phyloP scores from a whole-genome alignment of 2,113 vertebrate species.

The Nothocercus julius region DNA sequence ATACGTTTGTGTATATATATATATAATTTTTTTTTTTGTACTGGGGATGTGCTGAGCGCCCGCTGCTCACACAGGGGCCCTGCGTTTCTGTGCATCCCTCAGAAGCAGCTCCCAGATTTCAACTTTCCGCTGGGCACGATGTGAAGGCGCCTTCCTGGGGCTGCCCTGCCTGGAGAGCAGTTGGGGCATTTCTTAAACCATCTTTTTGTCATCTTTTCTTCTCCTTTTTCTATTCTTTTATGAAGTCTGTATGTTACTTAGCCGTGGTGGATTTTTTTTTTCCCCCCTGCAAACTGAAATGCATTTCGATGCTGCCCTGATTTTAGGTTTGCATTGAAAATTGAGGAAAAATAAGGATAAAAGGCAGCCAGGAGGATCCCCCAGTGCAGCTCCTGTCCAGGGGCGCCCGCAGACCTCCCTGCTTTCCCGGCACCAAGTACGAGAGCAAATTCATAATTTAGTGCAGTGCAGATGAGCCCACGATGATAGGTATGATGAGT shows the following conservation, averaged over 20 bases:
- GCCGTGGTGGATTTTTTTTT: conserved; percentile 18
- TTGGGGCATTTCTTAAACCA: conserved; percentile 56
- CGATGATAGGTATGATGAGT: conserved; percentile 14
- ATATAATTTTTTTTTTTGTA: too few relatives aligned
- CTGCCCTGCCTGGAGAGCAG: conserved; percentile 54
- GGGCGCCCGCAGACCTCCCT: conserved; percentile 28
- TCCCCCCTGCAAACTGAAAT: background rate
- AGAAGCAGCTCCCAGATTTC: conserved; percentile 39
- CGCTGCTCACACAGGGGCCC: too few relatives aligned
- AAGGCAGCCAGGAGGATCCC: conserved; percentile 33
- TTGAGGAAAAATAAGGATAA: conserved; percentile 40
- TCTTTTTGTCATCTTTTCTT: conserved; percentile 27
- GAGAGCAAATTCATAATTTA: conserved; percentile 64
- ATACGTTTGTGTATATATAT: too few relatives aligned
- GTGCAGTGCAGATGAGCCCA: conserved; percentile 66
- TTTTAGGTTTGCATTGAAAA: conserved; percentile 33
- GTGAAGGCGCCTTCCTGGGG: conserved; percentile 22
- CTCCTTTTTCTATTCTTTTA: background rate
- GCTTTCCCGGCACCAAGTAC: background rate
- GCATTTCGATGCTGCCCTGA: background rate
- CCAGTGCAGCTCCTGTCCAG: background rate
- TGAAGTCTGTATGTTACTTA: background rate
- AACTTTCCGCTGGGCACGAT: conserved; percentile 59
- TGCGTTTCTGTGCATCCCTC: conserved; percentile 41
- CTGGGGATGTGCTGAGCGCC: too few relatives aligned